These are phyloP conservation scores for Cyclura pinguis DNA, from an alignment of 2,797 vertebrate genomes.

Conservation along the genomic window DNA sequence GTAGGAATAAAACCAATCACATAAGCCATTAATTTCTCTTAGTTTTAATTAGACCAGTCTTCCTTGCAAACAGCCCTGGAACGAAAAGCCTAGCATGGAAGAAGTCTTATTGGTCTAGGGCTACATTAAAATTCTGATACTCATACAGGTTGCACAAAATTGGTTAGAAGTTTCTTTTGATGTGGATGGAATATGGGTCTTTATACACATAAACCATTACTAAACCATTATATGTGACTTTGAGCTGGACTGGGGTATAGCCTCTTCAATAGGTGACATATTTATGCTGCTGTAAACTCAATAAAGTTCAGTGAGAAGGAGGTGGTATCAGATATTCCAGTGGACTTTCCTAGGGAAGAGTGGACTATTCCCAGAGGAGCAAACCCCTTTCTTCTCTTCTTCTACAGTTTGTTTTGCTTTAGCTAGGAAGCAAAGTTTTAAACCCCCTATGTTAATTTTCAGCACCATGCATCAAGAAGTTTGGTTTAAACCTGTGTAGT, in stretches of 20 bases:
- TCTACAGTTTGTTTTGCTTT: neutral
- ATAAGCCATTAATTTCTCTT: constrained; percentile 32
- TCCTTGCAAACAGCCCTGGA: neutral
- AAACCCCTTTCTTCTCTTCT: neutral
- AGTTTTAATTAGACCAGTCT: rapidly evolving
- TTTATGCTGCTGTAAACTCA: neutral
- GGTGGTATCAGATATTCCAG: neutral
- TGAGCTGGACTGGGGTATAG: too few species aligned
- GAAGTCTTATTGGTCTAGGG: too few species aligned
- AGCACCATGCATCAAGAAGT: neutral
- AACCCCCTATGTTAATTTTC: neutral
- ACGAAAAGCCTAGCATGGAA: neutral
- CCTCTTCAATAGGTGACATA: neutral
- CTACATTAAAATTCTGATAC: neutral
- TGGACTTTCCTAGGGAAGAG: neutral
- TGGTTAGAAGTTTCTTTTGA: neutral
- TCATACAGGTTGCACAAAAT: neutral
- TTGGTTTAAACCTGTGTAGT: neutral
- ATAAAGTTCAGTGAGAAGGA: neutral
- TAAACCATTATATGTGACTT: neutral
- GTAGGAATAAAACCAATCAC: neutral
- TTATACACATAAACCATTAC: neutral
- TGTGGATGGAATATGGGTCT: neutral
- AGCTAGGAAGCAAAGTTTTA: neutral
- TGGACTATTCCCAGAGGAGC: neutral